A percentile compares a stretch with the other conserved stretches of the same genome.
These are phyloP conservation scores for Pelochelys cantorii DNA, from an alignment of 2,797 vertebrate species.

Conservation along the genomic window DNA sequence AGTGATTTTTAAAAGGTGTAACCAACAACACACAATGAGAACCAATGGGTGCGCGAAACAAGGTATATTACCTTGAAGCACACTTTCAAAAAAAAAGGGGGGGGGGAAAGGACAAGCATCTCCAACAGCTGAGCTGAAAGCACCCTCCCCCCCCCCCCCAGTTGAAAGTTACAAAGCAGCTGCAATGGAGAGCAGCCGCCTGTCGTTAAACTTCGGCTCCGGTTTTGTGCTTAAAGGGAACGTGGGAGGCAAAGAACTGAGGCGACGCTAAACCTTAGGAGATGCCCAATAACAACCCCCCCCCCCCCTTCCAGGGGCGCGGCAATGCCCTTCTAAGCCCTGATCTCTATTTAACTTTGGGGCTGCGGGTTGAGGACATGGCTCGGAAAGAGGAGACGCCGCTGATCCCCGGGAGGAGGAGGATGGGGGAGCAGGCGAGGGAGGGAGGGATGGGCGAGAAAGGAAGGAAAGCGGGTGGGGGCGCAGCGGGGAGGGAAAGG, in stretches of 20 bases:
- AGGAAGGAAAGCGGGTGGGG: slow-evolving; percentile 39
- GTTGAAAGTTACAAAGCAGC: neutral
- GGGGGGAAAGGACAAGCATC: neutral
- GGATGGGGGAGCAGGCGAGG: neutral
- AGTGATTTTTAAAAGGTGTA: slow-evolving; percentile 33
- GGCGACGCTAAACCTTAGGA: neutral
- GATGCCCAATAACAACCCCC: neutral
- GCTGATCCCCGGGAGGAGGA: neutral
- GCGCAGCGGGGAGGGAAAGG: neutral
- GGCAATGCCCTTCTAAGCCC: neutral
- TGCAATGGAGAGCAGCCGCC: neutral
- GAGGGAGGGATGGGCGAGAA: neutral
- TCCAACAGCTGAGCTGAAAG: neutral
- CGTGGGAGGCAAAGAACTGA: neutral
- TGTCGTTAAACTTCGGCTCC: slow-evolving; percentile 57
- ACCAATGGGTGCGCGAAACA: neutral
- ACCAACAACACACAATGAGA: slow-evolving; percentile 13
- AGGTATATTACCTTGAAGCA: neutral
- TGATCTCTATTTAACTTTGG: neutral
- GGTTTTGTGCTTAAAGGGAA: neutral
- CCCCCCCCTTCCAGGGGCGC: neutral
- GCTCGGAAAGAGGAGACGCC: neutral
- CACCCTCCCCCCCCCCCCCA: neutral
- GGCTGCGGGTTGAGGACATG: neutral
- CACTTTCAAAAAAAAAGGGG: neutral